Base-by-base conservation (phyloP, 2,113 vertebrate genomes). In the Eleginops maclovinus region DNA sequence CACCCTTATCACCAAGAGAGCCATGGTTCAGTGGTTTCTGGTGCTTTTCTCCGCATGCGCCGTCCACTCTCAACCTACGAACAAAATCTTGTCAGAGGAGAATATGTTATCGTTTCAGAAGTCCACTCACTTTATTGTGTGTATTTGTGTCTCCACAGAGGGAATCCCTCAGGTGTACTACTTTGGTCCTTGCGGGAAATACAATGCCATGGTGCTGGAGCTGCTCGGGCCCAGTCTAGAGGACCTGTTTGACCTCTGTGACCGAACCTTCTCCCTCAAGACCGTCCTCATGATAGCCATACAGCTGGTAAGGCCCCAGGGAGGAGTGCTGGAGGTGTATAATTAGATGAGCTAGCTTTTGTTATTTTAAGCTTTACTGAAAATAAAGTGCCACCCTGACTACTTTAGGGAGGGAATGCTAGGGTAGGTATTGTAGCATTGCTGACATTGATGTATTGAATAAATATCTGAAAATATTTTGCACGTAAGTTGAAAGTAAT, bases 81-180 rank as follows among this genome's bases (percentile, higher is more conserved):
- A 17, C 4, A 26, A 43, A 13, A 12, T 13, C 3, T 24, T 22
- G 31, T 53, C 13, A 72, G n/a, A 56, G 41, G 14, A 22, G 7
- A 53, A 64, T 19, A 60, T 11, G 1, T 14, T 43, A 13, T 59
- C 41, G 19, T 19, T 10, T 19, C 17, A 66, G 1, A 50, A n/a
- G 63, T 50, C 28, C 63, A n/a, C 24, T 44, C n/a, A 70, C 22
- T 61, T 46, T 4, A 8, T 67, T 77, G n/a, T 61, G 3, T 77
- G 13, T 58, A 2, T 77, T 4, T 88, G 4, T 82, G 8, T 87
- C 49, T 86, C 79, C 16, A 14, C 96, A 99, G 98, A 99, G 96
- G 98, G 98, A 90, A 96, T 99, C 92, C 98, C 98, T 94, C 98
- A 99, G 96, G 98, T 99, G 90, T 98, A 98, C 91, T 99, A 99